These are phyloP conservation scores for Gallinago solitaria DNA, from an alignment of 2,797 vertebrate genomes.

Conservation along the genomic window DNA sequence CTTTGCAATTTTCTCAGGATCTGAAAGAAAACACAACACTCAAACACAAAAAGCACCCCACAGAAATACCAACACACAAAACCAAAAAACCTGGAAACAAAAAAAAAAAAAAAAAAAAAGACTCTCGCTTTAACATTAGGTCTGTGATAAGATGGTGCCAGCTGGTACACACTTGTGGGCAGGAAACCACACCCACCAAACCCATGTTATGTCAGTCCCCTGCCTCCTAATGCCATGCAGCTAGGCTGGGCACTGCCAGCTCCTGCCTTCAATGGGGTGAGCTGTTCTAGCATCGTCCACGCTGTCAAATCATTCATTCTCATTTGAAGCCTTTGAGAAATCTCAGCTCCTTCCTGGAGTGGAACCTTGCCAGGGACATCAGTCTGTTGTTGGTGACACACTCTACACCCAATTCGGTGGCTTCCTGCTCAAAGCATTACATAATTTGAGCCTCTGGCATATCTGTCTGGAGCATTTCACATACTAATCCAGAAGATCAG, in stretches of 20 bases:
- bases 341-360: constrained; percentile 50
- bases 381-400: constrained; percentile 45
- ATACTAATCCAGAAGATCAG: background rate
- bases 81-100: background rate
- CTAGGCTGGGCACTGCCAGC: background rate
- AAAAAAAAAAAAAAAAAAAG: background rate
- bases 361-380: constrained; percentile 52
- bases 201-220: background rate
- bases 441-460: constrained; percentile 38
- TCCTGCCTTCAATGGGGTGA: background rate
- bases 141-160: background rate
- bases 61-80: background rate
- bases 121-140: background rate
- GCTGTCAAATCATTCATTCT: background rate
- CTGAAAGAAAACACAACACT: background rate
- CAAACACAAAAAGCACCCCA: background rate
- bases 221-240: background rate
- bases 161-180: background rate
- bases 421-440: constrained; percentile 57
- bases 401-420: background rate
- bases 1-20: background rate
- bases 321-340: background rate
- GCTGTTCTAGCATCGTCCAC: background rate
- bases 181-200: background rate
- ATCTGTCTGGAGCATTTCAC: constrained; percentile 15